Conservation (phyloP, 2,797 vertebrate species). For the Falco berigora region DNA sequence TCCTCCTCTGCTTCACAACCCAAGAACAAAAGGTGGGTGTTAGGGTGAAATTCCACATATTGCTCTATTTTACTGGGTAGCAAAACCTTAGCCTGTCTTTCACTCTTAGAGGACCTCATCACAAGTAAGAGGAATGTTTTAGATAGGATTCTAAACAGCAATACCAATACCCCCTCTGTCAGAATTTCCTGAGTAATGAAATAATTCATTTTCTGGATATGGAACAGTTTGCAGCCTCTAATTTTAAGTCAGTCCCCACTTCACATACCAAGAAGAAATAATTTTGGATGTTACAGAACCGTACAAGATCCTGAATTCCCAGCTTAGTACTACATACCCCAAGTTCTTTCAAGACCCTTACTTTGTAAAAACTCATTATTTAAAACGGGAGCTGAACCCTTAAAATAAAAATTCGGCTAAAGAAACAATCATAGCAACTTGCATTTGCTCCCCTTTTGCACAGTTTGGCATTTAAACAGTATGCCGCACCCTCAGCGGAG, state of each 20-base stretch:
- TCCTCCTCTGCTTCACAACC: background rate
- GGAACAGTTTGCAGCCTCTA: background rate
- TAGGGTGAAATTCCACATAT: background rate
- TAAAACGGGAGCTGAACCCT: background rate
- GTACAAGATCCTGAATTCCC: background rate
- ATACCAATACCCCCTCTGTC: background rate
- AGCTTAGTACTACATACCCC: background rate
- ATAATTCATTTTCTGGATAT: background rate
- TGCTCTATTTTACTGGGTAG: background rate
- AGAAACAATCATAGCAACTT: background rate
- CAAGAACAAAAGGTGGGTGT: background rate
- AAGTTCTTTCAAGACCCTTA: background rate
- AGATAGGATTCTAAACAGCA: background rate
- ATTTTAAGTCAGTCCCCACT: background rate
- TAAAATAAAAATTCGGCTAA: background rate
- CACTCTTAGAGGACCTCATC: background rate
- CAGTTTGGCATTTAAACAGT: background rate
- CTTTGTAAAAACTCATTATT: background rate
- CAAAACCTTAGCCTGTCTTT: background rate
- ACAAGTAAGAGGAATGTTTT: background rate
- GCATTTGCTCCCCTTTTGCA: background rate
- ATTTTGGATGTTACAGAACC: background rate
- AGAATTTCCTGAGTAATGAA: background rate
- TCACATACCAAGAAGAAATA: background rate
- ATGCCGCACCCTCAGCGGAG: background rate